Conservation (phyloP, 2,113 vertebrate species). For the Bolborhynchus lineola region DNA sequence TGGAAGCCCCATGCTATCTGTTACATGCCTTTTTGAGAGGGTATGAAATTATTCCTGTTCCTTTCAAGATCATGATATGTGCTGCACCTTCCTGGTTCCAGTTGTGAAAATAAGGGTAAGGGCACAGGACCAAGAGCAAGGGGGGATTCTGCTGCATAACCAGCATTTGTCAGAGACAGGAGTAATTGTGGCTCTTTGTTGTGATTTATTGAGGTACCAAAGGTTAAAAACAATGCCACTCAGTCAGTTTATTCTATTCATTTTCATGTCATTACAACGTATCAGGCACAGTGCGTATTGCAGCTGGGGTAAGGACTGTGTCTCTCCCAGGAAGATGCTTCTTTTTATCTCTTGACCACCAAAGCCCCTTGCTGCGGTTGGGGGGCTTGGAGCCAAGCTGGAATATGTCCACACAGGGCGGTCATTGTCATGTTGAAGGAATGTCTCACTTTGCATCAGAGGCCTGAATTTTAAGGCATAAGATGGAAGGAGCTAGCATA, state of each 20-base stretch:
- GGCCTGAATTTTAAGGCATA: neutral
- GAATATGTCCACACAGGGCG: fast-evolving
- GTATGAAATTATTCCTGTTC: neutral
- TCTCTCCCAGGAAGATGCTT: neutral
- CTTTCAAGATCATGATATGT: neutral
- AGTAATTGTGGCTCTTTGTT: conserved; percentile 81
- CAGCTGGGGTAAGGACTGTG: conserved; percentile 43
- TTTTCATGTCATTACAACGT: conserved; percentile 81
- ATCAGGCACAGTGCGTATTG: conserved; percentile 53
- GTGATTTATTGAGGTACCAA: conserved; percentile 85
- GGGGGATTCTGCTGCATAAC: neutral
- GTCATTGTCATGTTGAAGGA: neutral
- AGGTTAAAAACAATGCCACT: conserved; percentile 88
- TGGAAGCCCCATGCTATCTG: neutral
- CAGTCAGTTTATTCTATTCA: conserved; percentile 81
- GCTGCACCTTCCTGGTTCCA: neutral
- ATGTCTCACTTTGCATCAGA: neutral
- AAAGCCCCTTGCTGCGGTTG: neutral
- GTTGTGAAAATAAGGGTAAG: neutral
- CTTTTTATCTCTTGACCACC: neutral
- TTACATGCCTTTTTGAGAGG: neutral
- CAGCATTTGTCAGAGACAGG: conserved; percentile 69
- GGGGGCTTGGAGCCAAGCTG: neutral
- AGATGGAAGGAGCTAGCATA: neutral
- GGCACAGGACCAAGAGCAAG: neutral